Percentiles rank a stretch among this genome's conserved stretches.
Conservation (phyloP, 2,888 invertebrate genomes). For the Ormyrus rosae region DNA sequence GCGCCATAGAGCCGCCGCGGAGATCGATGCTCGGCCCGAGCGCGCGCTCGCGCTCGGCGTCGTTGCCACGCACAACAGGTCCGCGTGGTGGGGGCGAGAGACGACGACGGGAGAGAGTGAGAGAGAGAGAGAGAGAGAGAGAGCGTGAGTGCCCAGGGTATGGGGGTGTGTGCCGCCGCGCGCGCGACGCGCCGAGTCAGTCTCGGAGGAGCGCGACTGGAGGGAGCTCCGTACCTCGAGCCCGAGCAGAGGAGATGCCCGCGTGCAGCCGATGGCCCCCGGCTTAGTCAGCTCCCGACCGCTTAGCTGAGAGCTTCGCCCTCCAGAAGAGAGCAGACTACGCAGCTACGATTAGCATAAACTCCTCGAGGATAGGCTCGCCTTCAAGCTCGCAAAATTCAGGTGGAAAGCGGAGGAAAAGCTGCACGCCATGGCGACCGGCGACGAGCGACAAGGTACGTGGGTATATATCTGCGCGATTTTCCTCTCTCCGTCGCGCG, state of each 20-base stretch:
- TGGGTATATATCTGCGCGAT: too few species aligned
- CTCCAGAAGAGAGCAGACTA: background rate
- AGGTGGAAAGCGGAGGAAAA: background rate
- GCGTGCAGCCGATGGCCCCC: background rate
- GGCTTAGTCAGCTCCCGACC: constrained; percentile 38
- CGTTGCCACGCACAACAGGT: constrained; percentile 55
- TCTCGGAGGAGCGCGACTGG: background rate
- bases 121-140: constrained; percentile 11
- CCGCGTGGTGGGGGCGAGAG: constrained; percentile 15
- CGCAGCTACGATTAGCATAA: background rate
- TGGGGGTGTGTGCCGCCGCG: background rate
- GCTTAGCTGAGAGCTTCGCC: background rate
- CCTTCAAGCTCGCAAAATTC: background rate
- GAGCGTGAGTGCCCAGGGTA: background rate
- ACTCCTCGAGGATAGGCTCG: too few species aligned
- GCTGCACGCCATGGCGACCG: constrained; percentile 33
- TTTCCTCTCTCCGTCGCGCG: too few species aligned
- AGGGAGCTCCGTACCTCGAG: background rate
- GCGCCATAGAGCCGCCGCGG: constrained; percentile 10
- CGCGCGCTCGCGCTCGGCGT: background rate
- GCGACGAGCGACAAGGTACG: constrained; percentile 34
- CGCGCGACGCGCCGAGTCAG: constrained; percentile 21
- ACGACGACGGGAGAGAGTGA: background rate
- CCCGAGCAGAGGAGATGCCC: background rate
- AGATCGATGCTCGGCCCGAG: constrained; percentile 48